Conservation (phyloP, 30 jellyfish, hydroid and myxozoan species). For the Hydra vulgaris region DNA sequence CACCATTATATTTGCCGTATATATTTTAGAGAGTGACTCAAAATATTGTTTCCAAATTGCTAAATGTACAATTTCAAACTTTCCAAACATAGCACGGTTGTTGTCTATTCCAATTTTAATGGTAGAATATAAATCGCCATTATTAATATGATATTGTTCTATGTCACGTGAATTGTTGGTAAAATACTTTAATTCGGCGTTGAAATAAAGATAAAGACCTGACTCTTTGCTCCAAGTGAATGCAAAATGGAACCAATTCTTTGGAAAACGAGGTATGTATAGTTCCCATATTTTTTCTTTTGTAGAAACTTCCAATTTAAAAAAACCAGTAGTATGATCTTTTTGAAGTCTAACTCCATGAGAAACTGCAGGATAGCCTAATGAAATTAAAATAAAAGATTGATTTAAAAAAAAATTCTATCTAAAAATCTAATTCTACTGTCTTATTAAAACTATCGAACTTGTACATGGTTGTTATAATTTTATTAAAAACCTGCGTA, state of each 20-base stretch:
- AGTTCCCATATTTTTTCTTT: conserved; percentile 45
- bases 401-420: background rate
- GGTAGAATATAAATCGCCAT: background rate
- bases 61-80: conserved; percentile 56
- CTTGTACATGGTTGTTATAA: no score
- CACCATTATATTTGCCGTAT: conserved; percentile 14
- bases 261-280: conserved; percentile 52
- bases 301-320: conserved; percentile 52
- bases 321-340: conserved; percentile 38
- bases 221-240: conserved; percentile 58
- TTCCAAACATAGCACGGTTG: conserved; percentile 18
- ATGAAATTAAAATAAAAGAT: no score
- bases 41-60: conserved; percentile 64
- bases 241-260: conserved; percentile 62
- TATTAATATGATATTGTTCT: conserved; percentile 23
- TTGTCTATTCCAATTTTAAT: background rate
- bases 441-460: no score
- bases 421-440: background rate
- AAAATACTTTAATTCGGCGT: conserved; percentile 25
- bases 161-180: conserved; percentile 41
- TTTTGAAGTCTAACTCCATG: conserved; percentile 61
- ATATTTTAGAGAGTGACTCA: conserved; percentile 23
- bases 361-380: conserved; percentile 38
- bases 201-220: conserved; percentile 49
- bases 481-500: conserved; percentile 40